phyloP scores from a whole-genome alignment of 2,888 invertebrate genomes.

The Tenthredo mesomela region DNA sequence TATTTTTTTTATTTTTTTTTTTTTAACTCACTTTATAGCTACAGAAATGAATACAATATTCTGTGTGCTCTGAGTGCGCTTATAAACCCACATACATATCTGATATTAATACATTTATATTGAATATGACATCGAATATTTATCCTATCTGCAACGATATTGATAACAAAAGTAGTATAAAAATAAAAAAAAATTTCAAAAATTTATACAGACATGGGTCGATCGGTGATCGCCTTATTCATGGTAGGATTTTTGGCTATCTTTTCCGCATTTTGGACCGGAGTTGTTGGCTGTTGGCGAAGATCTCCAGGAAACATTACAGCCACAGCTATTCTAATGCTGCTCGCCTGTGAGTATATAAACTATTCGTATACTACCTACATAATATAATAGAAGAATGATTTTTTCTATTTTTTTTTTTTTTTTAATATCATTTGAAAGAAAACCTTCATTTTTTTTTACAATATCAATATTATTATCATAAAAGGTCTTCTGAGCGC shows the following conservation, averaged over 20 bases:
- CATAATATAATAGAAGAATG: conserved; percentile 30
- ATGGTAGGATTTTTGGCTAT: conserved; percentile 95
- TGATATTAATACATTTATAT: too few relatives aligned
- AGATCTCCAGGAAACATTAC: conserved; percentile 96
- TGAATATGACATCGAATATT: neutral
- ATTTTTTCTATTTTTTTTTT: neutral
- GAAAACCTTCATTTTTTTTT: neutral
- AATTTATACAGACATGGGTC: conserved; percentile 86
- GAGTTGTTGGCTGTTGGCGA: conserved; percentile 98
- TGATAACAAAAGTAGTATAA: neutral
- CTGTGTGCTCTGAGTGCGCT: neutral
- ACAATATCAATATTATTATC: neutral
- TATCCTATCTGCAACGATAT: neutral
- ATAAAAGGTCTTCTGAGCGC: conserved; percentile 91
- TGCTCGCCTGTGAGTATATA: conserved; percentile 88
- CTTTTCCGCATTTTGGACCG: conserved; percentile 97
- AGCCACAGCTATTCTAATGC: conserved; percentile 94
- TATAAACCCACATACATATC: neutral
- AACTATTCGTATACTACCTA: neutral
- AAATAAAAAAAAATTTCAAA: conserved; percentile 53
- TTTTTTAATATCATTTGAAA: conserved; percentile 52
- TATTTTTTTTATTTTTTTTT: neutral
- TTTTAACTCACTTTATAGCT: neutral
- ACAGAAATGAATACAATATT: neutral
- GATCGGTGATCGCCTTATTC: conserved; percentile 96